phyloP scores from a whole-genome alignment of 2,888 invertebrate genomes.

The Malacosoma neustria region DNA sequence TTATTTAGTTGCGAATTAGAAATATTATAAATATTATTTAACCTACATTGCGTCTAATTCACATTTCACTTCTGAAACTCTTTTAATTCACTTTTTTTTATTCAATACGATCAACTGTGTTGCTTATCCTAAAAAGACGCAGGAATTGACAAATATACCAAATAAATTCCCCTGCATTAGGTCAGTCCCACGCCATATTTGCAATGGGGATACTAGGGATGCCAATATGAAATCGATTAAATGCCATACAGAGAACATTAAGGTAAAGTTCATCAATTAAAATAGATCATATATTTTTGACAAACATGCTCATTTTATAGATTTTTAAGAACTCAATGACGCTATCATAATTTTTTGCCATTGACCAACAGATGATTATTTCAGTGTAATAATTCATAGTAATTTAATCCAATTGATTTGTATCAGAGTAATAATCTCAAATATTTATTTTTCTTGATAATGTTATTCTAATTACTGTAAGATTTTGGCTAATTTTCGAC shows the following conservation, averaged over 20 bases:
- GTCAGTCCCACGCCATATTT: conserved; percentile 67
- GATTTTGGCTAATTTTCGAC: too few relatives aligned
- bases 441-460: too few relatives aligned
- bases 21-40: conserved; percentile 20
- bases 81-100: conserved; percentile 33
- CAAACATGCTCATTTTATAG: neutral
- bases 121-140: conserved; percentile 53
- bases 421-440: too few relatives aligned
- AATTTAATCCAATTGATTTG: too few relatives aligned
- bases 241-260: too few relatives aligned
- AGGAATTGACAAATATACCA: conserved; percentile 56
- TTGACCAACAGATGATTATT: too few relatives aligned
- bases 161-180: conserved; percentile 60
- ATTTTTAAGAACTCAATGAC: conserved; percentile 5
- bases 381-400: too few relatives aligned
- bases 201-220: conserved; percentile 22
- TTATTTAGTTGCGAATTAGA: conserved; percentile 34
- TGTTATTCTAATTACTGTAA: too few relatives aligned
- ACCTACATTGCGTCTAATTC: conserved; percentile 66
- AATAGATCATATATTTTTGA: too few relatives aligned
- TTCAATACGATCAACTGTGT: conserved; percentile 33
- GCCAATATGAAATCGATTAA: conserved; percentile 6
- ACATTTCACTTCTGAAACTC: conserved; percentile 53
- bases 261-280: too few relatives aligned
- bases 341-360: too few relatives aligned